A percentile compares a stretch with the other conserved stretches of the same genome.
Conservation (phyloP, 2,113 vertebrate species). For the Corynorhinus townsendii region DNA sequence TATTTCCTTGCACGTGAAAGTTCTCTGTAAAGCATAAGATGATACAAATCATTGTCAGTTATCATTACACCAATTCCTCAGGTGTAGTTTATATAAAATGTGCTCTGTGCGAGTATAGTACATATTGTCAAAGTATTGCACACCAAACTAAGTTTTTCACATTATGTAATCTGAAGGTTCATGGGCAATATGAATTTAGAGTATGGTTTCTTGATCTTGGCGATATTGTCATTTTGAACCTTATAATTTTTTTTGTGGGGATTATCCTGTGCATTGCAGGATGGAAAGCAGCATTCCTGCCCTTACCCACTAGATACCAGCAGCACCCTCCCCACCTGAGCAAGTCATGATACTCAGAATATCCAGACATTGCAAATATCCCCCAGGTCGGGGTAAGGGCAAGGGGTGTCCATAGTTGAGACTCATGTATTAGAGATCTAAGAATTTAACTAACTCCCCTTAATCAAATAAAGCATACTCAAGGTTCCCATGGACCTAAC, state of each 20-base stretch:
- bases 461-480: neutral
- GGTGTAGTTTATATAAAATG: neutral
- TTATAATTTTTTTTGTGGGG: neutral
- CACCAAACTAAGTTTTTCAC: neutral
- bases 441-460: constrained; percentile 7
- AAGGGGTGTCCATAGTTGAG: neutral
- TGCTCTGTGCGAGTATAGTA: neutral
- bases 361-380: neutral
- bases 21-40: neutral
- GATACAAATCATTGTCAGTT: neutral
- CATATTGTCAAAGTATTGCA: neutral
- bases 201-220: neutral
- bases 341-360: neutral
- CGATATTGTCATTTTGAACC: neutral
- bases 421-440: neutral
- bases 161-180: neutral
- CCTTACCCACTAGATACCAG: neutral
- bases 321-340: neutral
- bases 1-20: constrained; percentile 2
- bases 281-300: neutral
- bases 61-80: neutral
- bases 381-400: too few species aligned
- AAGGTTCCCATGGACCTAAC: constrained; percentile 4
- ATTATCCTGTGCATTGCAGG: neutral
- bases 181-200: neutral